These are phyloP conservation scores for Cantharis lateralis DNA, from an alignment of 2,888 invertebrate species.

Conservation along the genomic window DNA sequence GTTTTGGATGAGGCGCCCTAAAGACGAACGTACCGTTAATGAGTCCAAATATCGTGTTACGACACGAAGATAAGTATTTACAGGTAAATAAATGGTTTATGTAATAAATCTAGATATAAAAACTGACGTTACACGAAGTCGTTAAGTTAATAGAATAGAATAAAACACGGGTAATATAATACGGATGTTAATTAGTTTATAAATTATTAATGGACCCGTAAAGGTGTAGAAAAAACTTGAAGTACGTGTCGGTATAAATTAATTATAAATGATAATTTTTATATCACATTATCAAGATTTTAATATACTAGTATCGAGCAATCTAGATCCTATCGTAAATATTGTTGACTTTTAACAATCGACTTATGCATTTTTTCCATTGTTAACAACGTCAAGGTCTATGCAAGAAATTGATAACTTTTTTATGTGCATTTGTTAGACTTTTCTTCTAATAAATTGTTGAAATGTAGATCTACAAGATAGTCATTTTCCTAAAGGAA, in stretches of 20 bases:
- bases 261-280: slow-evolving; percentile 24
- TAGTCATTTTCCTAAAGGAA: neutral
- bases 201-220: slow-evolving; percentile 21
- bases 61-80: slow-evolving; percentile 7
- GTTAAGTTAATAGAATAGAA: slow-evolving; percentile 23
- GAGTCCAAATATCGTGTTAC: slow-evolving; percentile 25
- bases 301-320: neutral
- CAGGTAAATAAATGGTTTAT: slow-evolving; percentile 4
- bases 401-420: neutral
- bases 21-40: slow-evolving; percentile 24
- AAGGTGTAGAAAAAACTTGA: slow-evolving; percentile 24
- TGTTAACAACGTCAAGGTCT: neutral
- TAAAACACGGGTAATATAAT: slow-evolving; percentile 19
- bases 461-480: neutral
- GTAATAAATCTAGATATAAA: slow-evolving; percentile 5
- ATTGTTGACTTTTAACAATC: neutral
- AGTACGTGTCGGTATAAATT: slow-evolving; percentile 23
- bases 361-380: neutral
- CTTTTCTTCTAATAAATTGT: neutral
- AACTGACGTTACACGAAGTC: slow-evolving; percentile 10
- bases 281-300: neutral
- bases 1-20: neutral
- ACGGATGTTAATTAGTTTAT: slow-evolving; percentile 19
- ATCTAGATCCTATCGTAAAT: neutral
- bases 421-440: neutral